These are phyloP conservation scores for Stigmatopora argus DNA, from an alignment of 2,113 vertebrate species.

Conservation along the genomic window DNA sequence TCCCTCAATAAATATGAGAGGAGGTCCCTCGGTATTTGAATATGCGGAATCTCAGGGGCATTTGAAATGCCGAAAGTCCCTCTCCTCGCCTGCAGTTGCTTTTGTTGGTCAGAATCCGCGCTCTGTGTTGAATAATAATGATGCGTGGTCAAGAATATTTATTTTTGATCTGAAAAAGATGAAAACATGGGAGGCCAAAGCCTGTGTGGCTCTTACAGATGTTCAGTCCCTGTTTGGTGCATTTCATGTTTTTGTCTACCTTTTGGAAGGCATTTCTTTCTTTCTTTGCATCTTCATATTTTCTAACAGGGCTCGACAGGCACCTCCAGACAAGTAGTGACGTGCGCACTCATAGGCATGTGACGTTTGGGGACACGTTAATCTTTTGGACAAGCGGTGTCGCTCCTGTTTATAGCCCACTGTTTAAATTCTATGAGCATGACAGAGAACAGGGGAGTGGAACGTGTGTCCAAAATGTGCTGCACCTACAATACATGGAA, in stretches of 20 bases:
- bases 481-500: constrained; percentile 45
- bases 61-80: constrained; percentile 59
- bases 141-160: constrained; percentile 46
- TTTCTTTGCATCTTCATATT: constrained; percentile 32
- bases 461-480: constrained; percentile 34
- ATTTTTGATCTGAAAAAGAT: constrained; percentile 45
- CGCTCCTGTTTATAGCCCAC: constrained; percentile 52
- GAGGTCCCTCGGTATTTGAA: constrained; percentile 65
- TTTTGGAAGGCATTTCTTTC: constrained; percentile 39
- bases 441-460: constrained; percentile 50
- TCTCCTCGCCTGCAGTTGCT: constrained; percentile 39
- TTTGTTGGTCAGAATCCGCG: constrained; percentile 57
- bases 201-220: constrained; percentile 13
- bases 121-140: constrained; percentile 57
- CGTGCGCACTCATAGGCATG: constrained; percentile 45
- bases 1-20: constrained; percentile 71
- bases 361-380: constrained; percentile 51
- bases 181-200: constrained; percentile 4
- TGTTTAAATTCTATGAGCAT: constrained; percentile 41
- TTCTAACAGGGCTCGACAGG: constrained; percentile 60
- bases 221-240: constrained; percentile 14
- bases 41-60: constrained; percentile 64
- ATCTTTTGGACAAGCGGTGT: constrained; percentile 64
- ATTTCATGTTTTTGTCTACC: constrained; percentile 35
- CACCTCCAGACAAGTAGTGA: constrained; percentile 58